Base-by-base conservation (phyloP, 1,140 invertebrate genomes). In the Chironomus striatipennis region DNA sequence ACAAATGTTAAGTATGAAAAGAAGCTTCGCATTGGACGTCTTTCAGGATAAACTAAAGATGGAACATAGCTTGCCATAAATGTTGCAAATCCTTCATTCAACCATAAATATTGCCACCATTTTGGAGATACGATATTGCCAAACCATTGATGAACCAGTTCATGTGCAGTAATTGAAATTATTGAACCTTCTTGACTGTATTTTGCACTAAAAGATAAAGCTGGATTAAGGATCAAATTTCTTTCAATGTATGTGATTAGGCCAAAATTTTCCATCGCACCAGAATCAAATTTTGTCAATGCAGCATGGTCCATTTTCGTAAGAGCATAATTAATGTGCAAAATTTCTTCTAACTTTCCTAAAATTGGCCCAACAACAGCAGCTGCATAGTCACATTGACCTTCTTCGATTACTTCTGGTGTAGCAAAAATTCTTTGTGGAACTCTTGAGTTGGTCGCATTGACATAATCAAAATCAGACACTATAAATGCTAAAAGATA, bases 401-500 rank as follows among this genome's bases (percentile, higher is more conserved):
- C 24, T 34, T 34, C 24, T 5, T 34, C 24, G 5, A 34, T 34
- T 2, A 34, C 24, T 34, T 34, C 5, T 34, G 24, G 24, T 2
- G 24, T 34, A 2, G 2, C 24, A 5, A 34, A 34, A 2, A 34
- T 34, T 34, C 24, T 34, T 5, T 34, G 24, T 34, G 24, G 24
- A 34, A 34, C 24, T 34, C 24, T 34, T 5, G 24, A 21, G 18
- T 70, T 20, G 24, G 24, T 9, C n/a, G 9, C 24, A 34, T 70
- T 18, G 17, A 70, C 18, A 20, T 20, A 20, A 18, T 70, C 8
- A 78, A 92, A 91, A 77, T 92, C 88, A 43, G 88, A 88, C 9
- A 93, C 85, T 2, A 90, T 84, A 74, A 92, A 86, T 7, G 88
- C 89, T 0, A 90, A 84, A 1, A 92, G 79, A 79, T 92, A 92